phyloP scores from a whole-genome alignment of 2,113 vertebrate species.

The Oreochromis niloticus region DNA sequence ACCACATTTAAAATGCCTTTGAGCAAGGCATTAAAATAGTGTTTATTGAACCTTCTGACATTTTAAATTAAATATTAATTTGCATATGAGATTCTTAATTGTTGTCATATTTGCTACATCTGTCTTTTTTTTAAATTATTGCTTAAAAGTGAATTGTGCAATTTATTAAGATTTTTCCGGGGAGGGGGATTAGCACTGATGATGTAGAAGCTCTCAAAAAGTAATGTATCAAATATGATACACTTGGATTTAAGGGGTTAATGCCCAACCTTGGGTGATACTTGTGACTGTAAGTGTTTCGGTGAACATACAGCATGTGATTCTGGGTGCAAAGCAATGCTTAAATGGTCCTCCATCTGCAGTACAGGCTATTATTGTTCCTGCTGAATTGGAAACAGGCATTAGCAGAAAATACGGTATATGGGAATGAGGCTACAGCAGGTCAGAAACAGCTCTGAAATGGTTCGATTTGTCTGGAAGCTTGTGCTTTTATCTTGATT shows the following conservation, averaged over 20 bases:
- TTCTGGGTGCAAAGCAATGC: not conserved
- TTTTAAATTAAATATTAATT: not conserved
- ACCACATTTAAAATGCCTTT: not conserved
- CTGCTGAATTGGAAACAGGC: not conserved
- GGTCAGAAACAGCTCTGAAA: not conserved
- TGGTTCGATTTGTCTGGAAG: not conserved
- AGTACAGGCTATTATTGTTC: not conserved
- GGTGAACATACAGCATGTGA: not conserved
- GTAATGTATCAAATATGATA: not conserved
- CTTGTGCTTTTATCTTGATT: slow-evolving; percentile 9
- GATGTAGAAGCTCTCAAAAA: not conserved
- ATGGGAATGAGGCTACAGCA: not conserved
- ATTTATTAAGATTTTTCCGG: not conserved
- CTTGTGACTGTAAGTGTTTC: not conserved
- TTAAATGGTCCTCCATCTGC: not conserved
- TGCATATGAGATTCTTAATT: not conserved
- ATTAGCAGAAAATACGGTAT: not conserved
- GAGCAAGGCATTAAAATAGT: not conserved
- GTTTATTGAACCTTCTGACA: not conserved
- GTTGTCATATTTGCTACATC: not conserved
- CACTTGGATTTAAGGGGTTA: not conserved
- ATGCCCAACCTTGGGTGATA: not conserved
- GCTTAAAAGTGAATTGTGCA: not conserved
- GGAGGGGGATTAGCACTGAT: not conserved
- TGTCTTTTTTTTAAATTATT: not conserved